A percentile compares a stretch with the other conserved stretches of the same genome.
phyloP scores from a whole-genome alignment of 92 coral and sea anemone genomes.

The Montipora capitata region DNA sequence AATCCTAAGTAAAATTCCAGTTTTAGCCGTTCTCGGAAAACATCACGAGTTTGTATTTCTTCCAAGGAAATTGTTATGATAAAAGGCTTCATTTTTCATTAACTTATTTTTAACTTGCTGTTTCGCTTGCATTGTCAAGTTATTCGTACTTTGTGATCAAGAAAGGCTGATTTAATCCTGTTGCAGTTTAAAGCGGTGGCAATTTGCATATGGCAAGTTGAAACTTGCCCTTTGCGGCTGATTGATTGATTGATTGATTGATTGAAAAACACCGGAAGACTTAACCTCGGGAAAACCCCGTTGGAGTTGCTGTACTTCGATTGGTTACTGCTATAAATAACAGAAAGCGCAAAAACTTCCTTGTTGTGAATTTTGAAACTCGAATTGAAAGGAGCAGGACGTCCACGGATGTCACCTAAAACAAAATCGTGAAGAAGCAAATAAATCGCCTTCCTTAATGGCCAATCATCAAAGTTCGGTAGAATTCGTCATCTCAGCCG shows the following conservation, averaged over 20 bases:
- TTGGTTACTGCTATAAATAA: slow-evolving; percentile 28
- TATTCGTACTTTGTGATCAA: background rate
- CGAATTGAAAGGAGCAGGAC: background rate
- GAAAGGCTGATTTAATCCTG: background rate
- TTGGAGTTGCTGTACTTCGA: background rate
- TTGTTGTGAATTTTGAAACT: background rate
- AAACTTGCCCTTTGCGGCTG: slow-evolving; percentile 1
- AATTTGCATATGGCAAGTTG: slow-evolving; percentile 18
- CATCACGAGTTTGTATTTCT: background rate
- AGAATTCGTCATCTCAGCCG: slow-evolving; percentile 72
- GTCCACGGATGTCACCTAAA: background rate
- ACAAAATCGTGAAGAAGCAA: slow-evolving; percentile 7
- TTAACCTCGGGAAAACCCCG: slow-evolving; percentile 51
- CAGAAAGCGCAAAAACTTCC: slow-evolving; percentile 28
- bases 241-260: too few relatives aligned
- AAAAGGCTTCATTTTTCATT: background rate
- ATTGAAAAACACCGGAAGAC: slow-evolving; percentile 24
- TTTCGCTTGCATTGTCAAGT: background rate
- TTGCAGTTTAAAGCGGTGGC: background rate
- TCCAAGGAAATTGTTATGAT: background rate
- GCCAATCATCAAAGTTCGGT: slow-evolving; percentile 25
- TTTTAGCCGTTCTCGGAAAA: slow-evolving; percentile 16
- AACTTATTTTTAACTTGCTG: background rate
- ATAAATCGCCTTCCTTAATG: slow-evolving; percentile 2
- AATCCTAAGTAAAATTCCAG: slow-evolving; percentile 21